These are phyloP conservation scores for Omphaloscelis lunosa DNA, from an alignment of 2,888 invertebrate genomes.

Conservation along the genomic window DNA sequence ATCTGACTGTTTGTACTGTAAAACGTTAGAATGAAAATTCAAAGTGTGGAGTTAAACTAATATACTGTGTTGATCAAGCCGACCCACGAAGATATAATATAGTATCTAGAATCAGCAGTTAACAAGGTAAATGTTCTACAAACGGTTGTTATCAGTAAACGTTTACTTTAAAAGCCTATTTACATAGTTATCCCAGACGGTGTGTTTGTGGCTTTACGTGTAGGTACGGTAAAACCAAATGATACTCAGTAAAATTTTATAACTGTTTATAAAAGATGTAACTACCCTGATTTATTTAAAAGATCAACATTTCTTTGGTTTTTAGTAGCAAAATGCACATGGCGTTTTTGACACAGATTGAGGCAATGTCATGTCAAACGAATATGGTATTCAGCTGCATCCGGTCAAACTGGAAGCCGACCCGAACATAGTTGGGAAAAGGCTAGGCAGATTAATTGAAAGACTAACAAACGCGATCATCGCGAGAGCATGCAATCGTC, in stretches of 20 bases:
- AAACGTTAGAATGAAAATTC: too few species aligned
- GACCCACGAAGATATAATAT: not conserved
- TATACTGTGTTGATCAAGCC: too few species aligned
- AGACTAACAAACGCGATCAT: not conserved
- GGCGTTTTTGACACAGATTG: not conserved
- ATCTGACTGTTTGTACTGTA: not conserved
- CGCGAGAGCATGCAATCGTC: not conserved
- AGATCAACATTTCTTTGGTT: not conserved
- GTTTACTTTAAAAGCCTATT: slow-evolving; percentile 29
- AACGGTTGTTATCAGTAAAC: slow-evolving; percentile 8
- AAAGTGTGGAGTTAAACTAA: too few species aligned
- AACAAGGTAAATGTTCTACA: slow-evolving; percentile 21
- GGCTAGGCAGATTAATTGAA: too few species aligned
- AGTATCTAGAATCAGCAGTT: not conserved
- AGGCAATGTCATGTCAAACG: not conserved
- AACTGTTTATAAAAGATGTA: not conserved
- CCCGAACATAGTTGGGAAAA: too few species aligned
- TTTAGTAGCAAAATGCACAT: not conserved
- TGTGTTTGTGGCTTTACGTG: slow-evolving; percentile 14
- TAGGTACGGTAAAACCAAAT: slow-evolving; percentile 12
- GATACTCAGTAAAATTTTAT: slow-evolving; percentile 23
- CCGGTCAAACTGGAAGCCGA: too few species aligned
- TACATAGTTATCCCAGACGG: slow-evolving; percentile 29
- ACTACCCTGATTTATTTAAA: not conserved
- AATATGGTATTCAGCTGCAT: too few species aligned